Evolutionary conservation across 2,113 vertebrate genomes (phyloP), one percentile per base, ranked within the genome.

Genomic region (Nyctibius bracteatus): DNA sequence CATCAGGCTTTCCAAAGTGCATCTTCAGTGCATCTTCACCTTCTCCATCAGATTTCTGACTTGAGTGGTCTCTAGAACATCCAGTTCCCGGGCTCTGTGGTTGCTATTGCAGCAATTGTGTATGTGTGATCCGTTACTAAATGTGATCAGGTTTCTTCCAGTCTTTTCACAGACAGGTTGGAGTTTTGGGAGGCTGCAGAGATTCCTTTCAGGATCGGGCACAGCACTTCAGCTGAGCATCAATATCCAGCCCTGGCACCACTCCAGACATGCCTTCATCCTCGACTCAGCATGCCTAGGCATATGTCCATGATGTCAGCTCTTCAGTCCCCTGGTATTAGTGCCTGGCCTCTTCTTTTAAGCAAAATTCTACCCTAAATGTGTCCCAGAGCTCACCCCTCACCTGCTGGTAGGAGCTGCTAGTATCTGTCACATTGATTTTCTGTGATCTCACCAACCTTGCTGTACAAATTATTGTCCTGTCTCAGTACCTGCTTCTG

Each of bases 301-400:
- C 94, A 91, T 95, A 86, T 92, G 68, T 86, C 81, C 72, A 81
- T 96, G 89, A 94, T 92, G 86, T 86, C 89, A 96, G 51, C 86
- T 81, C 86, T 82, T 66, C 65, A 73, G 83, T 70, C 41, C 82
- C 82, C 55, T 49, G 63, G 13, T 77, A 16, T 77, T 86, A 81
- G 20, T 88, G 75, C 72, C 77, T 91, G 77, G 68, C 68, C 91
- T 78, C 57, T 70, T 78, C 57, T 70, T 92, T 33, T 78, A 78
- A 84, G 65, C 47, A 94, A 90, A 92, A 84, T 84, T 61, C 52
- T 57, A 75, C 81, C 65, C 86, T 81, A 84, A 92, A 81, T 44
- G 39, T 81, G 74, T 54, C 81, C 87, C 81, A 63, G 43, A 81
- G n/a, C 44, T 96, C 83, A 92, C 35, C 59, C 82, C 46, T 94